These are phyloP conservation scores for Tarsius wallacei DNA, from an alignment of 2,797 vertebrate genomes.

Conservation along the genomic window DNA sequence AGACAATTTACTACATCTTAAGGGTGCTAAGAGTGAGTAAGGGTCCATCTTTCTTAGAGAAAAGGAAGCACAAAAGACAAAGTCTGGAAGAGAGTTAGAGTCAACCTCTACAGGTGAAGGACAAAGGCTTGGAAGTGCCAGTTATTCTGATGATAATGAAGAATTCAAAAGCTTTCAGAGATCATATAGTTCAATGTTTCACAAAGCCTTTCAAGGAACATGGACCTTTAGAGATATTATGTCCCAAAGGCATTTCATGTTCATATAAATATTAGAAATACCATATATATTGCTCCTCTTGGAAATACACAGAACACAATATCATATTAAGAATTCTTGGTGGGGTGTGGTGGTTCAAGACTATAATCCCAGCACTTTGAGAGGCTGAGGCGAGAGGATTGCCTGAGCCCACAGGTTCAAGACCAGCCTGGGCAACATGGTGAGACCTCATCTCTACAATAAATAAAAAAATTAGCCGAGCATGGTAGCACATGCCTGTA, in stretches of 20 bases:
- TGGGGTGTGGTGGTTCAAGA: rapidly evolving
- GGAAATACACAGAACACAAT: not conserved
- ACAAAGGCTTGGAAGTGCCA: not conserved
- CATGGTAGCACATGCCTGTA: no score
- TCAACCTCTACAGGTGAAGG: not conserved
- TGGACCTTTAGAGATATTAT: constrained; percentile 26
- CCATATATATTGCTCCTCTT: not conserved
- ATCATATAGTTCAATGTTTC: constrained; percentile 14
- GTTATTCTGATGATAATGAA: constrained; percentile 44
- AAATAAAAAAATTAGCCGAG: no score
- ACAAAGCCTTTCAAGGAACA: constrained; percentile 49
- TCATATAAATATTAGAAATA: constrained; percentile 26
- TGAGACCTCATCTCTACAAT: no score
- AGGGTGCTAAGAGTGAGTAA: not conserved
- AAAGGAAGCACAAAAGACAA: constrained; percentile 5
- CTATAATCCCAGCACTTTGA: no score
- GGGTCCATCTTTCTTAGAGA: constrained; percentile 36
- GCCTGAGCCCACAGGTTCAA: no score
- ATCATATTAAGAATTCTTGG: no score
- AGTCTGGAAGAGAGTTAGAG: not conserved
- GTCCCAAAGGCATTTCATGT: not conserved
- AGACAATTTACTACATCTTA: constrained; percentile 37
- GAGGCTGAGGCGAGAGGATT: no score
- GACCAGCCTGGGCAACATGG: no score
- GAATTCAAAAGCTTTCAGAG: constrained; percentile 50